Conservation (phyloP, 2,797 vertebrate species). For the Poeciliopsis turneri region DNA sequence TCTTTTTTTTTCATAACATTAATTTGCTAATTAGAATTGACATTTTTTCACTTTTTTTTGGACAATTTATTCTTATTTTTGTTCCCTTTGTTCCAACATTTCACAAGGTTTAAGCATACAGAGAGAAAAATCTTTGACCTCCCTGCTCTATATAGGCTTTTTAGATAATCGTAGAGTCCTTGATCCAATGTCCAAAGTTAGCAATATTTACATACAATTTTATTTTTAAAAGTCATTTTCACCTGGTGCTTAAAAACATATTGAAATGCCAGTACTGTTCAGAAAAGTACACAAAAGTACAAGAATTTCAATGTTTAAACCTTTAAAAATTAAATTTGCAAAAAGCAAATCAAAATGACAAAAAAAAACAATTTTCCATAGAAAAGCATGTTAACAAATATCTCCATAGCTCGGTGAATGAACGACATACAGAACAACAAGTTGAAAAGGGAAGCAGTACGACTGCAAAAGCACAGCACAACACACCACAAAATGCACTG, state of each 20-base stretch:
- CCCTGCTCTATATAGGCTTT: background rate
- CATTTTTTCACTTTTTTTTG: background rate
- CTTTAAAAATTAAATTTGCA: constrained; percentile 11
- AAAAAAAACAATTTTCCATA: constrained; percentile 5
- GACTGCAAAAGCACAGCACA: constrained; percentile 22
- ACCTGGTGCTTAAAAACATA: background rate
- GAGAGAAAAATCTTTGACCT: background rate
- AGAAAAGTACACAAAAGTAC: constrained; percentile 5
- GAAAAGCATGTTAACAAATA: constrained; percentile 11
- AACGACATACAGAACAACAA: constrained; percentile 4
- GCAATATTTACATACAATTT: background rate
- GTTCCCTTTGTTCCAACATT: background rate
- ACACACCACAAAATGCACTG: constrained; percentile 34
- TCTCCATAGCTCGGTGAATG: constrained; percentile 14
- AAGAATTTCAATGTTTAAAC: constrained; percentile 15
- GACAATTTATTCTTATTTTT: background rate
- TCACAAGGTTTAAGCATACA: background rate
- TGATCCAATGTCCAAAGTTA: background rate
- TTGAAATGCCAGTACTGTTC: background rate
- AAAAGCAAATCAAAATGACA: constrained; percentile 44
- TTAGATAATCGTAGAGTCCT: background rate
- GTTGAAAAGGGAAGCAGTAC: constrained; percentile 17
- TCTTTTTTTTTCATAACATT: background rate
- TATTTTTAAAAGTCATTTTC: background rate
- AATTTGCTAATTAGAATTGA: background rate